Conservation (phyloP, 2,113 vertebrate species). For the Pluvialis apricaria region DNA sequence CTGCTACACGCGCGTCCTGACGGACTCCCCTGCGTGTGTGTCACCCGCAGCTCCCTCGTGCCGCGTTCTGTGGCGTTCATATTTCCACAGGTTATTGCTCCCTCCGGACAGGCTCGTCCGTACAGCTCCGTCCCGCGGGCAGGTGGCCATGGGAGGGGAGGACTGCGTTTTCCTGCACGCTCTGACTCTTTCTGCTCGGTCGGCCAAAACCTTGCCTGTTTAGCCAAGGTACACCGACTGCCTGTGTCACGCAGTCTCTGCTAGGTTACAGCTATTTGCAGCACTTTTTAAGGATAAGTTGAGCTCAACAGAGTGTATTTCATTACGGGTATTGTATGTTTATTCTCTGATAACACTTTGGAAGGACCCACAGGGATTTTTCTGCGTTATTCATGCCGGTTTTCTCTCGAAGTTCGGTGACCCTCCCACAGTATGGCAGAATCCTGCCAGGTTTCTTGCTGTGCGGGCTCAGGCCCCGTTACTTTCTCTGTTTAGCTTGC, state of each 20-base stretch:
- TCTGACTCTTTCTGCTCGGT: not conserved
- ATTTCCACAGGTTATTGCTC: fast-evolving
- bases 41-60: not conserved
- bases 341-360: not conserved
- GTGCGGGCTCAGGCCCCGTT: not conserved
- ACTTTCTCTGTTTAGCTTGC: not conserved
- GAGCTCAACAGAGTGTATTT: not conserved
- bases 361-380: not conserved
- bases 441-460: not conserved
- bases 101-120: not conserved
- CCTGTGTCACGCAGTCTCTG: not conserved
- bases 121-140: not conserved
- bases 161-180: fast-evolving
- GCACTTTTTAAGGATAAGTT: not conserved
- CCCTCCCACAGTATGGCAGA: not conserved
- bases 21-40: not conserved
- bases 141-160: not conserved
- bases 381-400: fast-evolving
- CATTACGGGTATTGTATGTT: not conserved
- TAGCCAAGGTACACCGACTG: fast-evolving
- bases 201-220: not conserved
- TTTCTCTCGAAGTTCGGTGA: not conserved
- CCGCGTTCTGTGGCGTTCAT: not conserved
- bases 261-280: not conserved
- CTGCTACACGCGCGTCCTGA: not conserved